A percentile compares a stretch with the other conserved stretches of the same genome.
Evolutionary conservation across 2,113 vertebrate species (phyloP).

Genomic region (Antechinus stuartii): DNA sequence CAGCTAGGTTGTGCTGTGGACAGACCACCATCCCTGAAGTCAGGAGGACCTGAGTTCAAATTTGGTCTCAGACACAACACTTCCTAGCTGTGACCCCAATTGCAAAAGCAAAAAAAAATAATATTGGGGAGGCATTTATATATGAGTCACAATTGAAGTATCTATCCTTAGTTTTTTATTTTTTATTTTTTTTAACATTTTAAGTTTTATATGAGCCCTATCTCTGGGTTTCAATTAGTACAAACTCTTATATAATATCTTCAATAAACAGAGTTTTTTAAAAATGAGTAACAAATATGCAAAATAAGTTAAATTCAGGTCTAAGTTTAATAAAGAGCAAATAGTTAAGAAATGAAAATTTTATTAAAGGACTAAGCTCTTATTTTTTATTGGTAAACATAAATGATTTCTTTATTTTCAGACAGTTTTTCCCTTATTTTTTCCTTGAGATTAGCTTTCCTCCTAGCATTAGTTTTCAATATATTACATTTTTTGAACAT

Average conservation of each 20-base stretch:
- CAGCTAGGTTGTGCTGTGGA: too few species aligned
- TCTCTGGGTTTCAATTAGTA: not conserved
- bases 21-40: too few species aligned
- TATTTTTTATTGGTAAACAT: not conserved
- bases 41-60: too few species aligned
- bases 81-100: too few species aligned
- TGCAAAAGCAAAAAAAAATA: too few species aligned
- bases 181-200: not conserved
- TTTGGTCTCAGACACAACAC: too few species aligned
- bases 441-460: conserved; percentile 34
- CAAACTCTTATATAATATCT: not conserved
- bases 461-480: not conserved
- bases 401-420: not conserved
- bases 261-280: not conserved
- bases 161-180: not conserved
- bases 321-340: not conserved
- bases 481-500: conserved; percentile 4
- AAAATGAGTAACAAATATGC: conserved; percentile 12
- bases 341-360: not conserved
- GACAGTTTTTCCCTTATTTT: conserved; percentile 16
- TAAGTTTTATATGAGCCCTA: not conserved
- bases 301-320: conserved; percentile 28
- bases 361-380: not conserved
- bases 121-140: not conserved
- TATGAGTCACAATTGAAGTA: not conserved